A percentile compares a stretch with the other conserved stretches of the same genome.
Conservation (phyloP, 2,113 vertebrate genomes). For the Bettongia penicillata region DNA sequence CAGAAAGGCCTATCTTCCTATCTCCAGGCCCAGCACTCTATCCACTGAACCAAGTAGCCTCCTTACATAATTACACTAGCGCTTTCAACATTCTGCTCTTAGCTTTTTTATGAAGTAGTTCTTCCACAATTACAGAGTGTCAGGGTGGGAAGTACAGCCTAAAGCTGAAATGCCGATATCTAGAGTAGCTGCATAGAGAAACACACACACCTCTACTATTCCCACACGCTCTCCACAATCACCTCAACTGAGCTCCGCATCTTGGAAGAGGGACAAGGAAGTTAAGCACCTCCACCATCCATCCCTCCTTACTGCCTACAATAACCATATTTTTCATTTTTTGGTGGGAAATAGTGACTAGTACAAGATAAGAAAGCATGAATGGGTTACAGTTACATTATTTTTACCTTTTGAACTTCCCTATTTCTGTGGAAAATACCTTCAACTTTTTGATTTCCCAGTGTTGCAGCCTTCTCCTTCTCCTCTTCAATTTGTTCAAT, state of each 20-base stretch:
- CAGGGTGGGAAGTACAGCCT: neutral
- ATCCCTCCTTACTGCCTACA: neutral
- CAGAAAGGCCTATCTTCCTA: no score
- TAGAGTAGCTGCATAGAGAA: no score
- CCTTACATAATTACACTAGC: no score
- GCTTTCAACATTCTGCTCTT: neutral
- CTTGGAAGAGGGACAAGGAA: neutral
- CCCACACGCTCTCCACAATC: neutral
- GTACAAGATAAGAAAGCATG: neutral
- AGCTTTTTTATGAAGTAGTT: neutral
- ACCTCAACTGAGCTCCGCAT: neutral
- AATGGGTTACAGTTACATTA: neutral
- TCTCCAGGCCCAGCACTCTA: no score
- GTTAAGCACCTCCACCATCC: neutral
- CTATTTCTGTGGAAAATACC: neutral
- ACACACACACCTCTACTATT: neutral
- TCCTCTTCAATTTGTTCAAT: neutral
- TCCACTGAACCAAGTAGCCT: no score
- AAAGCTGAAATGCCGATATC: no score
- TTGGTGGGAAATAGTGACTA: neutral
- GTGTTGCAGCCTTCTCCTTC: accelerated
- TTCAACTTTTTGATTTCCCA: neutral
- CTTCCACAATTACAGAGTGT: neutral
- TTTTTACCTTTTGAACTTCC: neutral
- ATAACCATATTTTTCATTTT: neutral